A percentile compares a stretch with the other conserved stretches of the same genome.
These are phyloP conservation scores for Tyrophagus putrescentiae DNA, from an alignment of 1,140 invertebrate species.

Conservation along the genomic window DNA sequence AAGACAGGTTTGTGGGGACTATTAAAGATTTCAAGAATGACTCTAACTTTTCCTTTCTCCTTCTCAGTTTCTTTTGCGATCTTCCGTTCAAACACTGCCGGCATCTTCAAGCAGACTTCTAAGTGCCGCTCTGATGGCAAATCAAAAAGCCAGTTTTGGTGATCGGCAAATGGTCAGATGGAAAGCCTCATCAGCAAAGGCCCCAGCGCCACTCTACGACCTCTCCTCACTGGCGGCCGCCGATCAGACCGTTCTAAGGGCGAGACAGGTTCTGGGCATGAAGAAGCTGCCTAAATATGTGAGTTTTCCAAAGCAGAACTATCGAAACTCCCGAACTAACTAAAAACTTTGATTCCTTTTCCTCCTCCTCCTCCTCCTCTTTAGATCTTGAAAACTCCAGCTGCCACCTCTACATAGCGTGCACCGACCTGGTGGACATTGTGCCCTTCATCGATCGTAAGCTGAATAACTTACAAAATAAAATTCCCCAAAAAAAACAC, in stretches of 20 bases:
- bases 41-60: too few relatives aligned
- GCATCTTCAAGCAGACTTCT: too few relatives aligned
- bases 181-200: neutral
- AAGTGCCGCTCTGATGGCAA: too few relatives aligned
- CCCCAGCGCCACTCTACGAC: neutral
- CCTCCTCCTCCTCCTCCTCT: neutral
- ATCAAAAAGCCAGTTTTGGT: too few relatives aligned
- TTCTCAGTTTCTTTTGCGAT: too few relatives aligned
- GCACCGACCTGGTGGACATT: slow-evolving; percentile 17
- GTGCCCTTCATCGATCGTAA: neutral
- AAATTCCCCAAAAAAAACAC: too few relatives aligned
- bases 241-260: neutral
- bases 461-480: too few relatives aligned
- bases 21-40: too few relatives aligned
- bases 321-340: too few relatives aligned
- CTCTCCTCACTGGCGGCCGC: neutral
- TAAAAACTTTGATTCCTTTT: neutral
- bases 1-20: too few relatives aligned
- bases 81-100: too few relatives aligned
- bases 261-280: neutral
- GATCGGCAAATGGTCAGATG: neutral
- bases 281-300: neutral
- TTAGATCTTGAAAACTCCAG: slow-evolving; percentile 20
- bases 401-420: slow-evolving; percentile 8
- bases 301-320: too few relatives aligned